Evolutionary conservation across 1,140 invertebrate genomes (phyloP).

Genomic region (honey bee (Apis mellifera)): DNA sequence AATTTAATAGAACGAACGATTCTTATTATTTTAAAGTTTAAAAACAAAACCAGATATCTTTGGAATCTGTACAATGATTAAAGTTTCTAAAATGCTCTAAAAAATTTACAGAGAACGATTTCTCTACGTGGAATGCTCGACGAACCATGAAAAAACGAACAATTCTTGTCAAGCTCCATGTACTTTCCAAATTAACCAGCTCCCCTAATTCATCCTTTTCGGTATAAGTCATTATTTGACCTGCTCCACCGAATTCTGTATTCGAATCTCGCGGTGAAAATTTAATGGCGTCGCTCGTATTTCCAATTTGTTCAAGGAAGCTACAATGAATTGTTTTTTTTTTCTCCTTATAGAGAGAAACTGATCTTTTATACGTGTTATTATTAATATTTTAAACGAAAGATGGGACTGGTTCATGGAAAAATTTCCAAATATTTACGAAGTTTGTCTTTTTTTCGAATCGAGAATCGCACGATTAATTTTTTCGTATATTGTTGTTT

Average conservation of each 20-base stretch:
- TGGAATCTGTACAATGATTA: not conserved
- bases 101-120: not conserved
- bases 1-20: not conserved
- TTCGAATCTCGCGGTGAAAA: not conserved
- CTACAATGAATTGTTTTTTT: not conserved
- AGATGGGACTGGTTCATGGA: too few species aligned
- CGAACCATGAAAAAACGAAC: not conserved
- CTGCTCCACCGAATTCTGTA: not conserved
- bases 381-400: too few species aligned
- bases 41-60: not conserved
- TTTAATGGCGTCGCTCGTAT: not conserved
- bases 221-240: not conserved
- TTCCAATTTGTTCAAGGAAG: constrained; percentile 10
- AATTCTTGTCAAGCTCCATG: not conserved
- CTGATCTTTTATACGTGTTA: too few species aligned
- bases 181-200: not conserved
- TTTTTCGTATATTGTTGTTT: too few species aligned
- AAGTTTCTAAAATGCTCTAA: not conserved
- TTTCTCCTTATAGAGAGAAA: not conserved
- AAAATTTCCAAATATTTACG: too few species aligned
- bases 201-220: not conserved
- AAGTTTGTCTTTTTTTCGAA: too few species aligned
- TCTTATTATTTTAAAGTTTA: too few species aligned
- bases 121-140: not conserved
- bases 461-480: too few species aligned